These are phyloP conservation scores for Ennomos fuscantarius DNA, from an alignment of 2,888 invertebrate species.

Conservation along the genomic window DNA sequence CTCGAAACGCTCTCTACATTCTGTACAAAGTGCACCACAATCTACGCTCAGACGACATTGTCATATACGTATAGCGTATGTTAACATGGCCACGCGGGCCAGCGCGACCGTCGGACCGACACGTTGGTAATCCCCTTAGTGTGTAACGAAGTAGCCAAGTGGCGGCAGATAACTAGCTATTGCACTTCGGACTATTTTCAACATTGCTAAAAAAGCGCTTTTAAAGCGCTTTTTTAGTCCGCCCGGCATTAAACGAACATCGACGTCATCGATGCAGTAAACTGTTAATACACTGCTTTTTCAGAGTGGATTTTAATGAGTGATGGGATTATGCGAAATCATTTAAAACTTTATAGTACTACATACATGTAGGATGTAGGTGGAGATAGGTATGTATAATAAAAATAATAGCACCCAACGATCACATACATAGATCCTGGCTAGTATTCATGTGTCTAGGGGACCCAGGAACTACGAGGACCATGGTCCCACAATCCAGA, in stretches of 20 bases:
- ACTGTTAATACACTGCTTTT: constrained; percentile 18
- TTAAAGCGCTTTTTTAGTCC: constrained; percentile 17
- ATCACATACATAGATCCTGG: too few relatives aligned
- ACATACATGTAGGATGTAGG: background rate
- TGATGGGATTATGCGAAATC: constrained; percentile 9
- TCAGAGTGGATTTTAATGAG: constrained; percentile 22
- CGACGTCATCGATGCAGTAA: constrained; percentile 21
- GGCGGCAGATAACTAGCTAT: constrained; percentile 62
- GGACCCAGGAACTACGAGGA: too few relatives aligned
- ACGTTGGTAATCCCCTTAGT: constrained; percentile 70
- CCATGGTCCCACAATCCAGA: too few relatives aligned
- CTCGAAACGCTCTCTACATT: constrained; percentile 23
- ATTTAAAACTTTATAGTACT: constrained; percentile 3
- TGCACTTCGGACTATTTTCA: constrained; percentile 57
- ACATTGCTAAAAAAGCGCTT: constrained; percentile 31
- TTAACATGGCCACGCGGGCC: constrained; percentile 44
- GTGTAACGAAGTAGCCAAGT: constrained; percentile 70
- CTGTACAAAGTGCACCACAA: constrained; percentile 24
- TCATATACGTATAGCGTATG: constrained; percentile 43
- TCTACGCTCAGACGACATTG: constrained; percentile 19
- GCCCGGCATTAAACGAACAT: constrained; percentile 16
- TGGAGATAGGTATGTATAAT: background rate
- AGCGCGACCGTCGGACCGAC: constrained; percentile 38
- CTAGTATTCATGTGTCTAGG: too few relatives aligned
- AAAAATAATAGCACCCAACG: too few relatives aligned